Base-by-base conservation (phyloP, 2,888 invertebrate species). In the Catonia carolina region DNA sequence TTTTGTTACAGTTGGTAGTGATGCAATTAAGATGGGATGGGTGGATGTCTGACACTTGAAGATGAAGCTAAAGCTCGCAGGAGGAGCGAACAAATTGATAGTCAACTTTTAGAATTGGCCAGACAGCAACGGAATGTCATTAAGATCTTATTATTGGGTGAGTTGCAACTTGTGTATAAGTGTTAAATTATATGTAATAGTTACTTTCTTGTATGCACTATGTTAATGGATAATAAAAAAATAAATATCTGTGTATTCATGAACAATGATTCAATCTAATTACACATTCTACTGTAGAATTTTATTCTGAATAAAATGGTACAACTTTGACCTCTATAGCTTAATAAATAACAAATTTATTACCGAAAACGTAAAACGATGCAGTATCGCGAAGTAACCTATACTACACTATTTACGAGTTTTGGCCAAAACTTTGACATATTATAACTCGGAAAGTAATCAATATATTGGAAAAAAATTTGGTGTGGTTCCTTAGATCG, bases 11-110 rank as follows among this genome's bases (percentile, higher is more conserved):
- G 33, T 18, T 27, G 12, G 27, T 23, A 39, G 51, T 37, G 36
- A 17, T 50, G 55, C 53, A 36, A 22, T 22, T 47, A 65, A 61
- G 35, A 66, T 66, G 66, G 63, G 55, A 82, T 82, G 81, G 82
- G 82, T 69, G 77, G 78, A 71, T 82, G 82, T 70, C 71, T 81
- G 69, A 79, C 81, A 65, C 68, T 80, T 67, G 81, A 81, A 65
- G 81, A 81, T 69, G 78, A 77, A 67, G 72, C 76, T 48, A 74
- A 77, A 69, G 81, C 82, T 58, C 74, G 78, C 56, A 74, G 78
- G 62, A 71, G 78, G 39, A 81, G 81, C 67, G 78, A 79, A 62
- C 79, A 80, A 66, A 81, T 83, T 57, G 82, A 82, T 67, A 73
- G 75, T 62, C 78, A 80, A 66, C 71, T 82, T 41, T 76, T 77